Conservation (phyloP, 2,113 vertebrate species). For the Sinosuthora webbiana region DNA sequence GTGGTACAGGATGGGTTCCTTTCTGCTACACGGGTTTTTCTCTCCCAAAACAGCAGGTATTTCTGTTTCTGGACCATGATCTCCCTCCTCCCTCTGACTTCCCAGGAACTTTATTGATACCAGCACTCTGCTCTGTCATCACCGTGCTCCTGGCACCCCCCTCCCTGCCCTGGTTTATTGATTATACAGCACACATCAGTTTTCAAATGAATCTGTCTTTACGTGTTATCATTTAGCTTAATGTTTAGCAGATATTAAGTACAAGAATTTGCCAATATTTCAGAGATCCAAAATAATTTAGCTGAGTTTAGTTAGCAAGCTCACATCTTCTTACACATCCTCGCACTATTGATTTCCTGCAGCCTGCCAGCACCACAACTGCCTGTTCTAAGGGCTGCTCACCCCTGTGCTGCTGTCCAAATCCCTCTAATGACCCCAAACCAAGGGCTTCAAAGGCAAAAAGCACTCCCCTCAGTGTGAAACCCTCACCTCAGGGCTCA, state of each 20-base stretch:
- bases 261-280: background rate
- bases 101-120: background rate
- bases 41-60: background rate
- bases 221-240: background rate
- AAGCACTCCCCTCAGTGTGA: background rate
- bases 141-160: background rate
- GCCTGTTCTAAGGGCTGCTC: background rate
- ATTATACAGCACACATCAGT: background rate
- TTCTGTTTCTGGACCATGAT: background rate
- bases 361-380: constrained; percentile 2
- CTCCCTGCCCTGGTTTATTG: background rate
- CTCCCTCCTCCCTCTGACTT: background rate
- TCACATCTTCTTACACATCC: background rate
- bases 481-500: background rate
- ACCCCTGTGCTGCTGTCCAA: background rate
- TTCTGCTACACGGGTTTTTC: background rate
- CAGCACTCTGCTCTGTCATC: background rate
- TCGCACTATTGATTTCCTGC: background rate
- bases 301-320: background rate
- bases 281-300: background rate
- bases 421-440: background rate
- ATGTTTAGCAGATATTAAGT: background rate
- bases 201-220: background rate
- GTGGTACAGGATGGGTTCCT: background rate
- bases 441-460: background rate